phyloP scores from a whole-genome alignment of 1,140 invertebrate genomes.

The Drosophila oshimai region DNA sequence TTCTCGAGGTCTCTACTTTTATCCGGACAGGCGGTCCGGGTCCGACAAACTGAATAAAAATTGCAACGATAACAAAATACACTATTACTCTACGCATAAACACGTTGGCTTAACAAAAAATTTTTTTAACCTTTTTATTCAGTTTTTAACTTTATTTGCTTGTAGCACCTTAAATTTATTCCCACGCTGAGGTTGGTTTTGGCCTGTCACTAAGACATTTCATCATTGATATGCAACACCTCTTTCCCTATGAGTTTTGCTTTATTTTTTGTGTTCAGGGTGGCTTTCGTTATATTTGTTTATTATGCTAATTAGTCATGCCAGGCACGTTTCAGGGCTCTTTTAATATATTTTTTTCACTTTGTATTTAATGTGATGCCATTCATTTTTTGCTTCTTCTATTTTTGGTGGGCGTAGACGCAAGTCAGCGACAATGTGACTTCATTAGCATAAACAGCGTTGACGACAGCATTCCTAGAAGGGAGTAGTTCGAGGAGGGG shows the following conservation, averaged over 20 bases:
- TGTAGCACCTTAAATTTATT: neutral
- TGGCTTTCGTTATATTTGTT: constrained; percentile 41
- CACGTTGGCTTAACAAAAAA: no score
- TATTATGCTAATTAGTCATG: constrained; percentile 59
- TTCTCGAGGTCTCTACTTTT: no score
- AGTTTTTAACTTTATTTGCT: neutral
- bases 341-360: constrained; percentile 8
- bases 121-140: neutral
- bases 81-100: no score
- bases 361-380: constrained; percentile 49
- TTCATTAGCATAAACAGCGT: constrained; percentile 70
- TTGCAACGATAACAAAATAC: no score
- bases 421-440: constrained; percentile 42
- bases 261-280: constrained; percentile 7
- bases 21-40: no score
- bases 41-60: no score
- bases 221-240: constrained; percentile 27
- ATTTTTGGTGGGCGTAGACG: constrained; percentile 52
- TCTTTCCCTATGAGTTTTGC: neutral
- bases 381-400: constrained; percentile 31
- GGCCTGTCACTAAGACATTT: neutral
- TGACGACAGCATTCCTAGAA: constrained; percentile 42
- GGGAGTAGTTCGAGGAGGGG: neutral
- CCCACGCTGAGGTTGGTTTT: neutral
- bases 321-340: constrained; percentile 49